phyloP scores from a whole-genome alignment of 2,113 vertebrate species.

The Danionella cerebrum region DNA sequence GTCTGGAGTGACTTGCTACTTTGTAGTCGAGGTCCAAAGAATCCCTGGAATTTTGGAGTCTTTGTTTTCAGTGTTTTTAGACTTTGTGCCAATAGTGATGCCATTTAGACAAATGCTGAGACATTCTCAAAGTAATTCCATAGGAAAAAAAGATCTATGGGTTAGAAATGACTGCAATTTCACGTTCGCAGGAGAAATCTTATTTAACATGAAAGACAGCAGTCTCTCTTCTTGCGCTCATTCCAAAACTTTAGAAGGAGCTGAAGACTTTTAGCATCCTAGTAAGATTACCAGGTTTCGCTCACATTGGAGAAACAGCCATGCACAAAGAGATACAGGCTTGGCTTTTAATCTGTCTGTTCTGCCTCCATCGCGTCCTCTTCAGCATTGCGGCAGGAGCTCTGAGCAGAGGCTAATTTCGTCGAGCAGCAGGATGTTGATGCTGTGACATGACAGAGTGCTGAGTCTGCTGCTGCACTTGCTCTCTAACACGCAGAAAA shows the following conservation, averaged over 20 bases:
- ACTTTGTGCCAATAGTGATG: too few relatives aligned
- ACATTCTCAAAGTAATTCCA: not conserved
- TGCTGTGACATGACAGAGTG: slow-evolving; percentile 41
- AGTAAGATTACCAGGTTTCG: not conserved
- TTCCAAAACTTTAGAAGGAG: not conserved
- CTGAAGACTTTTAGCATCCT: not conserved
- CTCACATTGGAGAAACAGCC: not conserved
- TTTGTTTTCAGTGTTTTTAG: too few relatives aligned
- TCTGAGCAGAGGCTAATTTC: slow-evolving; percentile 38
- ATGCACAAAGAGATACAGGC: not conserved
- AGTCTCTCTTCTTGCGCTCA: too few relatives aligned
- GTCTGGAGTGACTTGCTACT: too few relatives aligned
- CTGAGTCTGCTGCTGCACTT: slow-evolving; percentile 40
- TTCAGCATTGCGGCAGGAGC: slow-evolving; percentile 42
- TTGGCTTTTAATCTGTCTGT: slow-evolving; percentile 6
- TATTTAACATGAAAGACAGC: not conserved
- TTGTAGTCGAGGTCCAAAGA: too few relatives aligned
- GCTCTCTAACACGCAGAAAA: not conserved
- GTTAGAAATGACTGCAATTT: not conserved
- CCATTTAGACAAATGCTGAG: too few relatives aligned
- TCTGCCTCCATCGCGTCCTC: slow-evolving; percentile 23
- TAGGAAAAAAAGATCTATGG: not conserved
- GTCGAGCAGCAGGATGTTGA: slow-evolving; percentile 41
- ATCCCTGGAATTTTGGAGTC: too few relatives aligned
- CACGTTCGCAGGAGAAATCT: not conserved